Evolutionary conservation across 1,140 invertebrate species (phyloP), one percentile per base, ranked within the genome.

Genomic region (Trichogramma pretiosum): DNA sequence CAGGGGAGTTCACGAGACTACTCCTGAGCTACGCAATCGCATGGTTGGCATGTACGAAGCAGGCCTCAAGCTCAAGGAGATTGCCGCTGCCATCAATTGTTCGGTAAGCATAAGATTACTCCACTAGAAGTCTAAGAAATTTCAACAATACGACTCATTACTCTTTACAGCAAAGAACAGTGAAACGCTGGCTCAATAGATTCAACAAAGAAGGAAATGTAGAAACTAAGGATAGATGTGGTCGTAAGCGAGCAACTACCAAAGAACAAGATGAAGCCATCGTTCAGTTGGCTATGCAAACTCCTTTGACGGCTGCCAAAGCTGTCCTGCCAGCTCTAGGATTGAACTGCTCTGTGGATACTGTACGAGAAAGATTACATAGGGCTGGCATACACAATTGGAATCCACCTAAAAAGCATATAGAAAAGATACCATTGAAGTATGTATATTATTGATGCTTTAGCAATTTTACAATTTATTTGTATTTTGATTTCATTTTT

Each of bases 31-130:
- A 21, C 53, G 70, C 39, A 70, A 70, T 53, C 63, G 68, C 19
- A 72, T 71, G 68, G 67, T 71, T 2, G 70, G 70, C 35, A 72
- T 72, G 70, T 72, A 67, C 35, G 68, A 71, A 52, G 70, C 70
- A 24, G 68, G 70, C 38, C 53, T 72, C 10, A 67, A 65, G 2
- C 48, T 71, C 3, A 49, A 66, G 16, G 68, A 71, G 47, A 72
- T 72, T 39, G 66, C 70, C 10, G 61, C 58, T 1, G 70, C 70
- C 1, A 54, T 70, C 5, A 72, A 70, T 57, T 72, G 68, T 43
- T 72, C 68, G 32, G 69, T 68, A 59, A 58, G 51, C 53, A 5
- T 5, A 13, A 30, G 13, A 8, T 9, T 30, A 30, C n/a, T 30
- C 7, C 26, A 30, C 16, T 10, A 38, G 18, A 16, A 10, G 16